Conservation (phyloP, 2,797 vertebrate species). For the Danionella dracula region DNA sequence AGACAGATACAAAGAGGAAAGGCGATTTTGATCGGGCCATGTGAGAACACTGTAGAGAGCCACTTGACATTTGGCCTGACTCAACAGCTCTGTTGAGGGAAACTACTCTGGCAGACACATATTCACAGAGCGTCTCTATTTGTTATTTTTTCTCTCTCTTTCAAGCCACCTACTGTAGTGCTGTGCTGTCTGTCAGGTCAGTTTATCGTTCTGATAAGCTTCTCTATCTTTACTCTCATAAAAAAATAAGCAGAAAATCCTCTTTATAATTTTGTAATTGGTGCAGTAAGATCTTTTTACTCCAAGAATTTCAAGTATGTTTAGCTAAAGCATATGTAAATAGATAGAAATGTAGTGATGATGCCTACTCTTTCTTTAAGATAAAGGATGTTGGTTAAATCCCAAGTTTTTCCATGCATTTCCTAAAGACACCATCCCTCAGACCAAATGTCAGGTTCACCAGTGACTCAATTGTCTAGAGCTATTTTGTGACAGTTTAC, state of each 20-base stretch:
- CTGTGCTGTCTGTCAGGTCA: conserved; percentile 39
- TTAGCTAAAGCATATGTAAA: no score
- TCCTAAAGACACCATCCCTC: no score
- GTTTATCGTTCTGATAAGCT: conserved; percentile 20
- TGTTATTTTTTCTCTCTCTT: conserved; percentile 28
- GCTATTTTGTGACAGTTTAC: no score
- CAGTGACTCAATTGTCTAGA: no score
- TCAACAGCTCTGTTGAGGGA: conserved; percentile 65
- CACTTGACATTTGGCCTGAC: conserved; percentile 74
- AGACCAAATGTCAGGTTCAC: no score
- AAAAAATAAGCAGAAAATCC: conserved; percentile 14
- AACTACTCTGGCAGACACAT: conserved; percentile 48
- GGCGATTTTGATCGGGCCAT: conserved; percentile 59
- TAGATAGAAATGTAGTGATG: no score
- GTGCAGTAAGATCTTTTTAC: no score
- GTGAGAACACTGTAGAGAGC: conserved; percentile 58
- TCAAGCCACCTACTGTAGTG: conserved; percentile 34
- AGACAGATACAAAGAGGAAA: conserved; percentile 20
- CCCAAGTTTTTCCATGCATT: no score
- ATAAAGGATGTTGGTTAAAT: no score
- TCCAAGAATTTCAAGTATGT: no score
- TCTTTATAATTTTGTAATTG: no score
- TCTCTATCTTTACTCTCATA: conserved; percentile 12
- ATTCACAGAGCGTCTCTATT: conserved; percentile 18
- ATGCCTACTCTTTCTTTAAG: no score